Evolutionary conservation across 2,888 invertebrate genomes (phyloP).

Genomic region (Alentia gelatinosa): DNA sequence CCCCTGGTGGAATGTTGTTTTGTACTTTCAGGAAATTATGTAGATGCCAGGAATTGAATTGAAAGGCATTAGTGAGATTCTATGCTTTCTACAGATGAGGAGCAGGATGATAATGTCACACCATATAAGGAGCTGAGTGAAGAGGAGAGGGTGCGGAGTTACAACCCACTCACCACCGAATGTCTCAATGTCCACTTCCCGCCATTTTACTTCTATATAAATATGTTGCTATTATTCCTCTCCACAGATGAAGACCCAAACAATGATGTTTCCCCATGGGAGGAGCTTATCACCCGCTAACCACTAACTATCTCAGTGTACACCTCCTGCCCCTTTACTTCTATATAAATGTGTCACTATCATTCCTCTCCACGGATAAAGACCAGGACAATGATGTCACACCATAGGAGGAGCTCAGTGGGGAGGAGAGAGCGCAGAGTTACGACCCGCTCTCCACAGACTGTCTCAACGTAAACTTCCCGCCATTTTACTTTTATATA

Average conservation of each 20-base stretch:
- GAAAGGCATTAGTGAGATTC: no score
- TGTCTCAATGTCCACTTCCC: conserved; percentile 76
- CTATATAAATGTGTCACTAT: no score
- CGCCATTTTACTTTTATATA: conserved; percentile 78
- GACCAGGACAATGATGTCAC: background rate
- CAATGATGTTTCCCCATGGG: background rate
- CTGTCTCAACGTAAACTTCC: conserved; percentile 75
- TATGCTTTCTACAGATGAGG: no score
- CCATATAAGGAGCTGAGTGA: background rate
- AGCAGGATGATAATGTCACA: no score
- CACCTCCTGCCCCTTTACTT: conserved; percentile 78
- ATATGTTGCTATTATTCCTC: no score
- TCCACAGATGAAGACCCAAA: background rate
- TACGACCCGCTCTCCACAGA: conserved; percentile 60
- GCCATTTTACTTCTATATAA: conserved; percentile 78
- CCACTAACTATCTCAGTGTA: conserved; percentile 70
- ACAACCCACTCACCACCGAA: conserved; percentile 59
- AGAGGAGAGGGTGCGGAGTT: conserved; percentile 20
- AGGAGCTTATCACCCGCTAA: conserved; percentile 59
- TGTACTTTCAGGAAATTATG: no score
- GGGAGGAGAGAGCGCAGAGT: background rate
- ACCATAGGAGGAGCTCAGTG: background rate
- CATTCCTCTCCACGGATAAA: no score
- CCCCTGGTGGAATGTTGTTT: no score
- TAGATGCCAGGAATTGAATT: no score